Evolutionary conservation across 2,888 invertebrate species (phyloP).

Genomic region (Scaptomyza flava): DNA sequence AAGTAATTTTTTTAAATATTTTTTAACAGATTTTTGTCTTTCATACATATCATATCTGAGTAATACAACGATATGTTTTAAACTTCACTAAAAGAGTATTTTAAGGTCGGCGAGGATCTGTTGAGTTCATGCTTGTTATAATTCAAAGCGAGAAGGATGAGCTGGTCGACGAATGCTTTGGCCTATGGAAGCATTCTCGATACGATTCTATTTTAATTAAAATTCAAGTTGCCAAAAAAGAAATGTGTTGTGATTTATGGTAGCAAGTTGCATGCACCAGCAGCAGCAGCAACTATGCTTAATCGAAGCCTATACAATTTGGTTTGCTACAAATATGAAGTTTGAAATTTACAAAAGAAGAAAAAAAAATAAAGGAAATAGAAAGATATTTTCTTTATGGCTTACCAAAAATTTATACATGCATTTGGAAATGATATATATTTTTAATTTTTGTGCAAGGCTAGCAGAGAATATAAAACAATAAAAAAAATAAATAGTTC

Average conservation of each 20-base stretch:
- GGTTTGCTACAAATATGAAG: conserved; percentile 58
- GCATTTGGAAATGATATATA: conserved; percentile 1
- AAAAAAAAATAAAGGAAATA: not conserved
- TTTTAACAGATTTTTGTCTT: too few relatives aligned
- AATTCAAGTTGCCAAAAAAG: conserved; percentile 68
- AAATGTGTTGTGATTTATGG: conserved; percentile 70
- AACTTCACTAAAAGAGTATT: conserved; percentile 21
- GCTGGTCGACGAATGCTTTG: conserved; percentile 5
- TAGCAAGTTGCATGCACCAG: conserved; percentile 49
- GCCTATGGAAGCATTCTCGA: conserved; percentile 24
- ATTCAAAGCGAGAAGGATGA: conserved; percentile 12
- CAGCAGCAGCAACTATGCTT: conserved; percentile 46
- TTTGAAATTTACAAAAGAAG: conserved; percentile 10
- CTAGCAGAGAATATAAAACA: too few relatives aligned
- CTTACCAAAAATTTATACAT: conserved; percentile 28
- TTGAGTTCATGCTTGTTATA: not conserved
- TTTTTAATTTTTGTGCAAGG: conserved; percentile 23
- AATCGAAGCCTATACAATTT: conserved; percentile 49
- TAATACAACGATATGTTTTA: too few relatives aligned
- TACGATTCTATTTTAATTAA: conserved; percentile 74
- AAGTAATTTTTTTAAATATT: too few relatives aligned
- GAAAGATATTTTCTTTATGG: conserved; percentile 17
- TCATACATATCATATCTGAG: too few relatives aligned
- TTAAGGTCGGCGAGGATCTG: not conserved
- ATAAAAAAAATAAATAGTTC: not conserved